Base-by-base conservation (phyloP, 2,113 vertebrate genomes). In the Chloroceryle aenea region DNA sequence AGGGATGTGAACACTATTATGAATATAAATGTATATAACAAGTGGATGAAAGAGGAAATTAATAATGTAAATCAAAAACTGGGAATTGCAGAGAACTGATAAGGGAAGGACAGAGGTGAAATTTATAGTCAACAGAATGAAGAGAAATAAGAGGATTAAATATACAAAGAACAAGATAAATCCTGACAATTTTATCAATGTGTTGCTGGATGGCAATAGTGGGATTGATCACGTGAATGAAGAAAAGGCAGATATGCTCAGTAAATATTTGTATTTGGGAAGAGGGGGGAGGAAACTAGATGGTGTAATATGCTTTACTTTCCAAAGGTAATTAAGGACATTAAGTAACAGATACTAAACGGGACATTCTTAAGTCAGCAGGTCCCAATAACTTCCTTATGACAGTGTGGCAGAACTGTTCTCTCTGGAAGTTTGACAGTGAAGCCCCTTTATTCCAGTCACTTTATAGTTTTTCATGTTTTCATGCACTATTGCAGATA, bases 291-390 rank as follows among this genome's bases (percentile, higher is more conserved):
- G 77, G 55, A 26, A 90, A 45, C 12, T 69, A 0, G 2, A 27
- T 95, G 88, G 86, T 74, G 48, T 77, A 85, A 88, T 77, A 68
- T 29, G 47, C 4, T 90, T 96, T 92, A 7, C 59, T 90, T 90
- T 86, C 88, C 88, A 93, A 38, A 13, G 55, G 36, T 80, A 69
- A 86, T 86, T 87, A 90, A 84, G 17, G 26, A 62, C n/a, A 50
- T 92, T 74, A 93, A 67, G 34, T 81, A 90, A 80, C 68, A 92
- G 63, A 79, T 83, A 90, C 79, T 92, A 95, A 92, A 94, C 55
- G 59, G 77, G 42, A 53, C 66, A 45, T 88, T 63, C 47, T 84
- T 62, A 92, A 92, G 90, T 90, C 88, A 89, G 42, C 68, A 59
- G 55, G 38, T 90, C 63, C 73, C 63, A 88, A 55, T 77, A 94